These are phyloP conservation scores for Torymus aiolomorphi DNA, from an alignment of 2,888 invertebrate genomes.

Conservation along the genomic window DNA sequence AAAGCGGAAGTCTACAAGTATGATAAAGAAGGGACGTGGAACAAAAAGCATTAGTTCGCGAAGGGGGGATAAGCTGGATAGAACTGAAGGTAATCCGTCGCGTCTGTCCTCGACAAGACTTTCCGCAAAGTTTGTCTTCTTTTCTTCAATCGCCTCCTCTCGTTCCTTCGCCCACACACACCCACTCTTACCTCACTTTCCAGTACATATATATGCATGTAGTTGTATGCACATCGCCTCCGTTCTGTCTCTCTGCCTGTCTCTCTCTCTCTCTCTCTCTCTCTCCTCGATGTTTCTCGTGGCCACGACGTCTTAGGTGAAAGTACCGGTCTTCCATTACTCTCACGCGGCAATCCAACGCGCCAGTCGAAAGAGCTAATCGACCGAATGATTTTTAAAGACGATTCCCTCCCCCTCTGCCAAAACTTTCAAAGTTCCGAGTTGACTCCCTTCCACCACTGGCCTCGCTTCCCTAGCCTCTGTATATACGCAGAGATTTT, in stretches of 20 bases:
- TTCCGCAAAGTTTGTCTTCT: slow-evolving; percentile 53
- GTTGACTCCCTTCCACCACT: not conserved
- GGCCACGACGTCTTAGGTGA: slow-evolving; percentile 48
- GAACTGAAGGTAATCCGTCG: slow-evolving; percentile 62
- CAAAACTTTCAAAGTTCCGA: slow-evolving; percentile 25
- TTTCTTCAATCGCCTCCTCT: slow-evolving; percentile 21
- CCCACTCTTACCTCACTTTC: slow-evolving; percentile 47
- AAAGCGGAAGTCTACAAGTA: slow-evolving; percentile 42
- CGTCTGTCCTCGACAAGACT: slow-evolving; percentile 62
- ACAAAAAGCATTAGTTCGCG: slow-evolving; percentile 6
- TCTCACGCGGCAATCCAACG: slow-evolving; percentile 50
- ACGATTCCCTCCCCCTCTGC: slow-evolving; percentile 61
- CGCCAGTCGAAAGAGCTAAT: slow-evolving; percentile 62
- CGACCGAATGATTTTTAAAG: slow-evolving; percentile 70
- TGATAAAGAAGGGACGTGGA: slow-evolving; percentile 44
- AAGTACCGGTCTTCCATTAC: slow-evolving; percentile 10
- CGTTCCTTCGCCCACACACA: not conserved
- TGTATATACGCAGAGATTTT: no score
- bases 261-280: not conserved
- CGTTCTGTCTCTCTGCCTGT: no score
- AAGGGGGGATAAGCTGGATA: slow-evolving; percentile 41
- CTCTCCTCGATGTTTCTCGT: not conserved
- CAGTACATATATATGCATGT: not conserved
- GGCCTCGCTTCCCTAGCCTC: no score
- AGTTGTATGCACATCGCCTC: no score